These are phyloP conservation scores for Atrina japonica DNA, from an alignment of 2,888 invertebrate genomes.

Conservation along the genomic window DNA sequence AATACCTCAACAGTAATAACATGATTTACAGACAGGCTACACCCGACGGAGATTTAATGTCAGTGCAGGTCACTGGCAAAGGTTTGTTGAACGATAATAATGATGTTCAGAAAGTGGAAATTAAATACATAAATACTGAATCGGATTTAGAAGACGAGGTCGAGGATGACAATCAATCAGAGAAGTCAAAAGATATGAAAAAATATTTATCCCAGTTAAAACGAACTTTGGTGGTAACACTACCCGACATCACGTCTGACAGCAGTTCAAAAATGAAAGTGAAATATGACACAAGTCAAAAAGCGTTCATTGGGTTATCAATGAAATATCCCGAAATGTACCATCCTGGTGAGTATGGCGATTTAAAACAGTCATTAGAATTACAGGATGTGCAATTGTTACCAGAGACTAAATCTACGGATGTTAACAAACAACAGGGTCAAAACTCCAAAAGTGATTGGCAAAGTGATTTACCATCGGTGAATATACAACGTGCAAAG, in stretches of 20 bases:
- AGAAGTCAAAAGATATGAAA: too few species aligned
- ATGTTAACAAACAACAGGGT: too few species aligned
- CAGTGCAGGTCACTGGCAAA: too few species aligned
- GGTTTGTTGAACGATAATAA: background rate
- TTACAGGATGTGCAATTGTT: too few species aligned
- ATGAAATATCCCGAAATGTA: conserved; percentile 12
- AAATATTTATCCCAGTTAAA: conserved; percentile 1
- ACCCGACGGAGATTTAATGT: too few species aligned
- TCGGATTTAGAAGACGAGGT: background rate
- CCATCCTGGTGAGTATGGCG: background rate
- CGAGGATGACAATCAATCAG: background rate
- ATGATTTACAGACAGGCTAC: conserved; percentile 3
- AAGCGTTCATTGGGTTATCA: background rate
- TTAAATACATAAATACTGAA: background rate
- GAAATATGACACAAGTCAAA: background rate
- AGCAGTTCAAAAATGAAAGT: conserved; percentile 8
- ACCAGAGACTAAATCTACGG: too few species aligned
- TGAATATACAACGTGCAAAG: too few species aligned
- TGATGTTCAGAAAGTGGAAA: background rate
- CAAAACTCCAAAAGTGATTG: too few species aligned
- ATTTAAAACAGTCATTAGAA: too few species aligned
- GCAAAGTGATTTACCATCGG: too few species aligned
- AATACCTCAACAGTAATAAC: conserved; percentile 11
- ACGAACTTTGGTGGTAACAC: conserved; percentile 12
- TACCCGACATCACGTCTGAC: conserved; percentile 9